Evolutionary conservation across 2,113 vertebrate species (phyloP).

Genomic region (Taurulus bubalis): DNA sequence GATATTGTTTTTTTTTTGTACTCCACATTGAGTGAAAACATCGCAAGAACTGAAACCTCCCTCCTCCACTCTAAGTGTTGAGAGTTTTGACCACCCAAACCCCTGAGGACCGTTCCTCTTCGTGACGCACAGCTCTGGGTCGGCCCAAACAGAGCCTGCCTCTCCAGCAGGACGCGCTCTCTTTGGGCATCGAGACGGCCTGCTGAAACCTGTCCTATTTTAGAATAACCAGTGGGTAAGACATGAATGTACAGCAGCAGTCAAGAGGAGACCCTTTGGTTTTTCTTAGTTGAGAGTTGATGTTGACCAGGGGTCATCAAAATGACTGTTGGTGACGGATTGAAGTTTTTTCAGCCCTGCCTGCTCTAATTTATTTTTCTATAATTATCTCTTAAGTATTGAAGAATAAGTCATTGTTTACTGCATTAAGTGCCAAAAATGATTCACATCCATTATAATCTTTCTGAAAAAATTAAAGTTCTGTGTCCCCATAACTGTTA

Average conservation of each 20-base stretch:
- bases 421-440: constrained; percentile 63
- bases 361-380: constrained; percentile 21
- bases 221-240: constrained; percentile 65
- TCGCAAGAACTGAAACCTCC: constrained; percentile 62
- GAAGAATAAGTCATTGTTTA: constrained; percentile 50
- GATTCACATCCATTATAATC: constrained; percentile 59
- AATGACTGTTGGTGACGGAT: constrained; percentile 17
- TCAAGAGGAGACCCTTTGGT: constrained; percentile 40
- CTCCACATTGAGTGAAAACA: constrained; percentile 74
- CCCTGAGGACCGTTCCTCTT: constrained; percentile 61
- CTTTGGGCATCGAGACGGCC: constrained; percentile 54
- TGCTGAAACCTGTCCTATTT: constrained; percentile 57
- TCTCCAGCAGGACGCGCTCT: constrained; percentile 29
- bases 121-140: constrained; percentile 7
- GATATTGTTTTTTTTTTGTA: constrained; percentile 56
- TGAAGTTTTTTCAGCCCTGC: constrained; percentile 24
- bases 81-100: constrained; percentile 48
- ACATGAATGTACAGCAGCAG: constrained; percentile 65
- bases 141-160: constrained; percentile 51
- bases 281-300: constrained; percentile 45
- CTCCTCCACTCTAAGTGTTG: constrained; percentile 24
- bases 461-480: constrained; percentile 2
- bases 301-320: constrained; percentile 40
- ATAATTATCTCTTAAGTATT: constrained; percentile 26
- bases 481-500: constrained; percentile 38